These are phyloP conservation scores for Junco hyemalis DNA, from an alignment of 2,113 vertebrate genomes.

Conservation along the genomic window DNA sequence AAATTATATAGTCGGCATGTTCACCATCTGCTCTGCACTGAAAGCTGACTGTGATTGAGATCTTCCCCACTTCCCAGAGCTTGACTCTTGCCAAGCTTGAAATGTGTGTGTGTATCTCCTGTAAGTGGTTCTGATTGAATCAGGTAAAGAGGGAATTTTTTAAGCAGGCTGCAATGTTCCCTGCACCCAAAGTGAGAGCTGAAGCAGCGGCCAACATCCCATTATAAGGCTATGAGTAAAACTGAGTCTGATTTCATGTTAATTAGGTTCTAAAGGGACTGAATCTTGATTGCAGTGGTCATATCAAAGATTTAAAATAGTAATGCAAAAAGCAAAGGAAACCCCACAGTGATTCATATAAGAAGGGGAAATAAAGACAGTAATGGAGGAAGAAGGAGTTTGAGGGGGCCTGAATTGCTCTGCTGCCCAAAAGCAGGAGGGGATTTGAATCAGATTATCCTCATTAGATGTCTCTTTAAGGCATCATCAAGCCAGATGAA, in stretches of 20 bases:
- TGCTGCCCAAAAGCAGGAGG: constrained; percentile 46
- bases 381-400: constrained; percentile 21
- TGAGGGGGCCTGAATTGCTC: constrained; percentile 37
- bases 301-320: constrained; percentile 43
- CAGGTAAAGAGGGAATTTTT: constrained; percentile 50
- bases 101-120: not conserved
- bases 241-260: constrained; percentile 41
- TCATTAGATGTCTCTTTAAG: constrained; percentile 61
- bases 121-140: constrained; percentile 62
- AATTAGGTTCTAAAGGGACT: constrained; percentile 23
- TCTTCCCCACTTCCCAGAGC: constrained; percentile 35
- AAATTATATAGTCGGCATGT: constrained; percentile 29
- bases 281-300: constrained; percentile 45
- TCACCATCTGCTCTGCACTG: constrained; percentile 23
- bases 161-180: constrained; percentile 33
- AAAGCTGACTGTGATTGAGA: constrained; percentile 46
- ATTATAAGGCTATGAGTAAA: constrained; percentile 21
- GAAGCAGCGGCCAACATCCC: not conserved
- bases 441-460: constrained; percentile 56
- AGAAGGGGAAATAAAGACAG: constrained; percentile 48
- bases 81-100: constrained; percentile 10
- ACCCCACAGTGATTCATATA: constrained; percentile 55
- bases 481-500: constrained; percentile 52
- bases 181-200: not conserved
- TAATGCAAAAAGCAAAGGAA: constrained; percentile 57